Evolutionary conservation across 2,888 invertebrate genomes (phyloP).

Genomic region (Acrocyrtus sp.): DNA sequence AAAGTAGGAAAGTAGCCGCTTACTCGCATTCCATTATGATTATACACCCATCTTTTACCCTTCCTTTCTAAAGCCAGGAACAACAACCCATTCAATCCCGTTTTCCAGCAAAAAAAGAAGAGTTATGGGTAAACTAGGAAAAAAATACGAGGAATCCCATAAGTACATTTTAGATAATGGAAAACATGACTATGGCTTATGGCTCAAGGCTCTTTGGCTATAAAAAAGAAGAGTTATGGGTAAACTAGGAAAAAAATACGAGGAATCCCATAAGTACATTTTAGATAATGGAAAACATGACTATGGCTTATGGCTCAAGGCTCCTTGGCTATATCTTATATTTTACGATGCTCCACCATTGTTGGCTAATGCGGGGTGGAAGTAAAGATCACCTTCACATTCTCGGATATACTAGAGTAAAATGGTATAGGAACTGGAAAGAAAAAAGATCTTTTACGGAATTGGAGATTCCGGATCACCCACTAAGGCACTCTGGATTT

Average conservation of each 20-base stretch:
- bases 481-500: no score
- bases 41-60: background rate
- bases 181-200: background rate
- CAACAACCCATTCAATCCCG: background rate
- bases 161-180: conserved; percentile 25
- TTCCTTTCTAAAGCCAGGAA: background rate
- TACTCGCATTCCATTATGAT: background rate
- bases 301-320: background rate
- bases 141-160: conserved; percentile 28
- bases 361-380: background rate
- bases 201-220: background rate
- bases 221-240: conserved; percentile 33
- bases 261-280: conserved; percentile 30
- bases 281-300: conserved; percentile 7
- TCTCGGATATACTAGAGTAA: no score
- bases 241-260: conserved; percentile 14
- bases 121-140: conserved; percentile 20
- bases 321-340: no score
- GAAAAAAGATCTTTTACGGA: no score
- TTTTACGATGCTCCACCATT: background rate
- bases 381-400: background rate
- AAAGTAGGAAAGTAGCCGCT: background rate
- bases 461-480: no score
- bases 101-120: background rate
- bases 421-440: no score